These are phyloP conservation scores for Antheraea assamensis DNA, from an alignment of 2,888 invertebrate genomes.

Conservation along the genomic window DNA sequence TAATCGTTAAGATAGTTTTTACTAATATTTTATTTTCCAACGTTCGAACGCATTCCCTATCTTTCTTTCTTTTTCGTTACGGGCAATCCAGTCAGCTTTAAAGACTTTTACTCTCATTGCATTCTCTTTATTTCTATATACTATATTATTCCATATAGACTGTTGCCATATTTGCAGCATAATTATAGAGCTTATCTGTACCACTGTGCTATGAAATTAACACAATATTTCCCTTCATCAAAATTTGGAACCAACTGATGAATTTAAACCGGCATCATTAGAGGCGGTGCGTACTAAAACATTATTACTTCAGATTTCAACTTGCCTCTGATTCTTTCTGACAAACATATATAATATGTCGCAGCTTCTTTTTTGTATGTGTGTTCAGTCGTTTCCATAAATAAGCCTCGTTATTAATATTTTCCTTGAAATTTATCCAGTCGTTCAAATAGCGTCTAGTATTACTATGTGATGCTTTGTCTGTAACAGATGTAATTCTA, in stretches of 20 bases:
- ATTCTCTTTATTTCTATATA: too few relatives aligned
- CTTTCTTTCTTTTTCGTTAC: too few relatives aligned
- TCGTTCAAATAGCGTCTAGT: conserved; percentile 25
- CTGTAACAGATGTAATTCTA: not conserved
- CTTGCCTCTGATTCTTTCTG: conserved; percentile 36
- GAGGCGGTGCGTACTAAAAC: not conserved
- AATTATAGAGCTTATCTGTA: not conserved
- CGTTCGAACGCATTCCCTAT: too few relatives aligned
- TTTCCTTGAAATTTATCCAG: conserved; percentile 45
- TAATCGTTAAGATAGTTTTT: too few relatives aligned
- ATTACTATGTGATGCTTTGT: conserved; percentile 16
- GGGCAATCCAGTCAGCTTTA: too few relatives aligned
- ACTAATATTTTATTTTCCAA: too few relatives aligned
- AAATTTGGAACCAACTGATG: not conserved
- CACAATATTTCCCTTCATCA: not conserved
- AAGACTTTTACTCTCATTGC: too few relatives aligned
- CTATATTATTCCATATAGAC: too few relatives aligned
- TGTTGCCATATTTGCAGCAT: too few relatives aligned
- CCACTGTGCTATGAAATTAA: not conserved
- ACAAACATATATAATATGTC: conserved; percentile 38
- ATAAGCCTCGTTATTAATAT: conserved; percentile 48
- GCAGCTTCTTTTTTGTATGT: conserved; percentile 39
- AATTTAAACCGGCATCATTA: not conserved
- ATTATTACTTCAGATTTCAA: not conserved
- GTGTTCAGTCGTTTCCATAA: conserved; percentile 52